Evolutionary conservation across 2,888 invertebrate species (phyloP), one percentile per base, ranked within the genome.

Genomic region (Pseudococcus jackbeardsleyi): DNA sequence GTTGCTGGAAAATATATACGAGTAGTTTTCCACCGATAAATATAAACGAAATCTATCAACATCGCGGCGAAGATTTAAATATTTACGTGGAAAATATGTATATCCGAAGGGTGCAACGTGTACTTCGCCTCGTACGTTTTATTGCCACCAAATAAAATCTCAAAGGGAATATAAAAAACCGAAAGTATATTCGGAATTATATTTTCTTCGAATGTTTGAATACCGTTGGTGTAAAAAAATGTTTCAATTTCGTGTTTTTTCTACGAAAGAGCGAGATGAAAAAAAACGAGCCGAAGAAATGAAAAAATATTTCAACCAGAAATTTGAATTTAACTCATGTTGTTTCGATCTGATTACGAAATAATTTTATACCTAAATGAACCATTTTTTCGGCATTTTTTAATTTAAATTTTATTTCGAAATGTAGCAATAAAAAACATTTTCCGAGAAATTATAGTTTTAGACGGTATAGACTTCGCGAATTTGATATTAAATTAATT

Each of bases 21-120:
- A 42, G 42, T 72, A 72, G 33, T 72, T 72, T 72, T 72, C 33
- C 72, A 17, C 17, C 72, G 72, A 72, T 72, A 72, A 33, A 72
- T 72, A 72, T 72, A 72, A 72, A 64, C 64, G 22, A 22, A 72
- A 72, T 72, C 72, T 72, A 72, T 72, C 72, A 72, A 72, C 72
- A 72, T 72, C 72, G 33, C 72, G 26, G 15, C 68, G 15, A 33
- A 33, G 72, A 72, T 72, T 72, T 33, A 72, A 72, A 72, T 72
- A 72, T 72, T 72, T 72, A 72, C 72, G 72, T 17, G 64, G 33
- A 72, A 72, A 72, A 72, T 42, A 42, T 42, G 42, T 42, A 72
- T 33, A 72, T 72, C 72, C 72, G 33, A 72, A 33, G 72, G 72
- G 72, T 33, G 17, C 33, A 72, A 72, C 72, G 22, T 11, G 19